A percentile compares a stretch with the other conserved stretches of the same genome.
These are phyloP conservation scores for Aphaenogaster floridana DNA, from an alignment of 1,140 invertebrate species.

Conservation along the genomic window DNA sequence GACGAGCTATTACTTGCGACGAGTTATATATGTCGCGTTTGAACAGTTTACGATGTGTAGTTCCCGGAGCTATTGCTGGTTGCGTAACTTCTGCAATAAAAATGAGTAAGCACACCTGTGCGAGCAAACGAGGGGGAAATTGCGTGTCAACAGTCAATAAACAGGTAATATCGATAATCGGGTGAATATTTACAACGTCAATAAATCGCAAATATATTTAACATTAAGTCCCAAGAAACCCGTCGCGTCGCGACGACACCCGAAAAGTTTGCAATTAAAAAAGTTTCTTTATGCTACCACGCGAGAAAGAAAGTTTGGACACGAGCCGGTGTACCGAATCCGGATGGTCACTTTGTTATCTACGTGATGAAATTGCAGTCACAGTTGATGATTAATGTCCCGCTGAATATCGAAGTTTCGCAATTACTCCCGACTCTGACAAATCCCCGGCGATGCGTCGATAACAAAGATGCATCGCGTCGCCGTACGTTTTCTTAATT, in stretches of 20 bases:
- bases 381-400: conserved; percentile 58
- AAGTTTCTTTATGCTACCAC: conserved; percentile 22
- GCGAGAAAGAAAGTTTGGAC: conserved; percentile 21
- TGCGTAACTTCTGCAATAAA: conserved; percentile 62
- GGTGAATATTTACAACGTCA: conserved; percentile 44
- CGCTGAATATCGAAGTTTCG: conserved; percentile 65
- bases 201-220: conserved; percentile 46
- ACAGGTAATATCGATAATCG: conserved; percentile 54
- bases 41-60: conserved; percentile 56
- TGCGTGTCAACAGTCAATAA: conserved; percentile 42
- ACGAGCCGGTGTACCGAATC: conserved; percentile 27
- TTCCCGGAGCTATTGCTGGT: conserved; percentile 31
- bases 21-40: conserved; percentile 48
- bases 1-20: conserved; percentile 55
- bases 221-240: background rate
- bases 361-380: conserved; percentile 59
- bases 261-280: conserved; percentile 53
- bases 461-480: conserved; percentile 56
- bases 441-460: conserved; percentile 57
- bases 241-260: background rate
- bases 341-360: conserved; percentile 55
- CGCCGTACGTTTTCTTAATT: conserved; percentile 53
- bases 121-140: conserved; percentile 21
- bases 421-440: conserved; percentile 61
- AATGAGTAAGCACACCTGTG: conserved; percentile 64